These are phyloP conservation scores for Drosophila repleta DNA, from an alignment of 1,140 invertebrate species.

Conservation along the genomic window DNA sequence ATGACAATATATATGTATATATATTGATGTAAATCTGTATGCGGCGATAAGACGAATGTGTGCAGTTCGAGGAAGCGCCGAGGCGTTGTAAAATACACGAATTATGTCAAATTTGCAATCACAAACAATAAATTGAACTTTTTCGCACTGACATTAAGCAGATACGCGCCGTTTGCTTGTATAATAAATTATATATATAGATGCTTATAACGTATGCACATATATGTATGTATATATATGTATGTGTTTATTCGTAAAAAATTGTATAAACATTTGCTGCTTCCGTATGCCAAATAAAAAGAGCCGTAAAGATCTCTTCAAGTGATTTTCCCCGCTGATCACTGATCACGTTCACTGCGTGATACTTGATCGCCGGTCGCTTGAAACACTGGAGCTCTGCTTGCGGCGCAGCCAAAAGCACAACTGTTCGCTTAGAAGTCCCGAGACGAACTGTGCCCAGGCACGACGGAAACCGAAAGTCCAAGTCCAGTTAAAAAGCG, in stretches of 20 bases:
- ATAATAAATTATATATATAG: constrained; percentile 54
- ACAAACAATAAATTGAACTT: constrained; percentile 68
- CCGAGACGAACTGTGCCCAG: constrained; percentile 64
- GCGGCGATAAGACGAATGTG: neutral
- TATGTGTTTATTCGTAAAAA: constrained; percentile 28
- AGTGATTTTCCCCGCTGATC: constrained; percentile 25
- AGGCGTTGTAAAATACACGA: constrained; percentile 52
- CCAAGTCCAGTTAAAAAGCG: constrained; percentile 53
- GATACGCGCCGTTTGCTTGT: constrained; percentile 57
- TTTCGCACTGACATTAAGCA: constrained; percentile 66
- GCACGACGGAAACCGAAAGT: constrained; percentile 67
- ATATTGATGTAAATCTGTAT: neutral
- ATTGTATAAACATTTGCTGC: constrained; percentile 53
- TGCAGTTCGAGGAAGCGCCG: constrained; percentile 13
- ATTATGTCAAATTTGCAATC: constrained; percentile 78
- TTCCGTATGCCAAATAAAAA: constrained; percentile 57
- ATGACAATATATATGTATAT: neutral
- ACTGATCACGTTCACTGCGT: constrained; percentile 20
- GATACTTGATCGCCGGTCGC: constrained; percentile 39
- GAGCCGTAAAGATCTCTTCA: constrained; percentile 14
- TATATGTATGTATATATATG: constrained; percentile 1
- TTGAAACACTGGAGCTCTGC: constrained; percentile 18
- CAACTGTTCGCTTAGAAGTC: constrained; percentile 74
- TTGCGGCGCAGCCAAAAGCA: constrained; percentile 59
- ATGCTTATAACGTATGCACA: constrained; percentile 6